Conservation (phyloP, 2,888 invertebrate species). For the Sarcophaga variegata region DNA sequence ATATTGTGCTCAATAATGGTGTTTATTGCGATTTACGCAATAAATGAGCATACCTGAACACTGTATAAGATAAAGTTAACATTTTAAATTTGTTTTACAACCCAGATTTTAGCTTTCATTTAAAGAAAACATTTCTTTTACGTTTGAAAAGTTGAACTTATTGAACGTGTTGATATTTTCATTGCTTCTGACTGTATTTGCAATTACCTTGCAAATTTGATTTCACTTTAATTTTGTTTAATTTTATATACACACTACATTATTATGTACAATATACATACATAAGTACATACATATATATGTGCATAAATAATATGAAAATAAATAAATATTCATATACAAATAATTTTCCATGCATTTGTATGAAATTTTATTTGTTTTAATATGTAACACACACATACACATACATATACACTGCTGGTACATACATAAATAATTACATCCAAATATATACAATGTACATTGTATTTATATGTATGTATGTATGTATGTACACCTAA, state of each 20-base stretch:
- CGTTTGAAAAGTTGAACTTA: too few species aligned
- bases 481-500: not conserved
- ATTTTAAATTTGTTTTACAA: too few species aligned
- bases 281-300: not conserved
- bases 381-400: not conserved
- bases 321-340: conserved; percentile 2
- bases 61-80: too few species aligned
- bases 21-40: too few species aligned
- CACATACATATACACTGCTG: not conserved
- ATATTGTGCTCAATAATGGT: too few species aligned
- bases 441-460: too few species aligned
- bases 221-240: not conserved
- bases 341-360: not conserved
- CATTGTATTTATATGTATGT: not conserved
- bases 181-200: not conserved
- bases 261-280: not conserved
- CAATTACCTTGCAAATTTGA: not conserved
- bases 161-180: too few species aligned
- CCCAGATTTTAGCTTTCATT: too few species aligned
- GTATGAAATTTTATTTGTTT: not conserved
- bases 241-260: conserved; percentile 3
- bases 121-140: too few species aligned
- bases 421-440: too few species aligned
- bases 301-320: not conserved
- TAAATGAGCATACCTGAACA: too few species aligned